These are phyloP conservation scores for Lymantria monacha DNA, from an alignment of 2,888 invertebrate species.

Conservation along the genomic window DNA sequence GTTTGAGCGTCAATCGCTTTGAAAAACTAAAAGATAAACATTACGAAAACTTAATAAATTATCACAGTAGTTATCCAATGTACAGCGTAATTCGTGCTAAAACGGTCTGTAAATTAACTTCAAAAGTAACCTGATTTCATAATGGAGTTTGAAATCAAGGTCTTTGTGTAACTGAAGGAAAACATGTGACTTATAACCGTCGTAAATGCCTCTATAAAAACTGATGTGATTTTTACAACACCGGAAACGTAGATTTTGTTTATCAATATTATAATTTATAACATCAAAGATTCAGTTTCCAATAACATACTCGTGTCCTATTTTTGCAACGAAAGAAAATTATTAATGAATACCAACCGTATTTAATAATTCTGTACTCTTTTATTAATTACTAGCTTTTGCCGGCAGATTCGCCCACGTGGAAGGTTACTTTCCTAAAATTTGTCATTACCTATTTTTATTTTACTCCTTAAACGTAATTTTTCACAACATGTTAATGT, in stretches of 20 bases:
- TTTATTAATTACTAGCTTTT: too few species aligned
- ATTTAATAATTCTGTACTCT: too few species aligned
- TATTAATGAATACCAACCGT: too few species aligned
- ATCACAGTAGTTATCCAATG: conserved; percentile 23
- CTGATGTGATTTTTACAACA: conserved; percentile 25
- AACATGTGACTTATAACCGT: conserved; percentile 36
- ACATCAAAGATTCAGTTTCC: conserved; percentile 25
- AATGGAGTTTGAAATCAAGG: conserved; percentile 59
- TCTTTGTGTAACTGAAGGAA: conserved; percentile 32
- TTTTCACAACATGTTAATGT: too few species aligned
- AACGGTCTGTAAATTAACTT: conserved; percentile 55
- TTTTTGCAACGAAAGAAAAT: too few species aligned
- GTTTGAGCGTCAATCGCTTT: conserved; percentile 38
- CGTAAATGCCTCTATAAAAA: conserved; percentile 49
- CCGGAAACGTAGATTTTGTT: conserved; percentile 33
- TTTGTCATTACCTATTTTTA: too few species aligned
- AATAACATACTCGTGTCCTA: conserved; percentile 33
- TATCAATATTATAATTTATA: conserved; percentile 30
- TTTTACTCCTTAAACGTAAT: too few species aligned
- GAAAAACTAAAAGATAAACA: conserved; percentile 45
- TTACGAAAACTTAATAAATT: conserved; percentile 61
- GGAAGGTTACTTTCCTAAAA: too few species aligned
- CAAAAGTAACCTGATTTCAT: conserved; percentile 61
- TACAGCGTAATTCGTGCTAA: conserved; percentile 32
- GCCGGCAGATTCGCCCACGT: too few species aligned